Base-by-base conservation (phyloP, 1,140 invertebrate species). In the Condylostylus longicornis region DNA sequence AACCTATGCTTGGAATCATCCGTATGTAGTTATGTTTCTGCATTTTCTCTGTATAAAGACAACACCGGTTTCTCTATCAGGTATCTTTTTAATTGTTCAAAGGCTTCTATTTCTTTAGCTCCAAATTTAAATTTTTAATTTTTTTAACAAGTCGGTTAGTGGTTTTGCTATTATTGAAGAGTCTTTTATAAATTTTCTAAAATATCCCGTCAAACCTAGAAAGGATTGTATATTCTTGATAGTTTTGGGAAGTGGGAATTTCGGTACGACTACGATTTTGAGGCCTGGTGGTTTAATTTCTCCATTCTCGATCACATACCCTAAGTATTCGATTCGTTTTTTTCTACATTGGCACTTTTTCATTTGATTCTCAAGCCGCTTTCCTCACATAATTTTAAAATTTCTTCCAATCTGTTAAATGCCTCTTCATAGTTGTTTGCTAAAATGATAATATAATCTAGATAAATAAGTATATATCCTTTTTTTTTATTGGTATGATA, bases 171-270 rank as follows among this genome's bases (percentile, higher is more conserved):
- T 44, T 22, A 38, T 33, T 8, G 51, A 27, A 33, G 42, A 59
- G 17, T 30, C 30, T 14, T 39, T 28, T 10, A 55, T 50, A 40
- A 55, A 54, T 42, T 44, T 46, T 10, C 52, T 27, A 37, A 61
- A 58, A 46, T 58, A 59, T 21, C 48, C 46, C 3, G 47, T 49
- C 31, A 61, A 30, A 10, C 57, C 53, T 6, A 48, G 28, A 35
- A 51, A 58, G 19, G 33, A 37, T 31, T 61, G 51, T 5, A 54
- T 35, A 25, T 41, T 20, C 14, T 52, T 52, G 2, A 35, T 21
- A 23, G 48, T 50, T 13, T 15, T 45, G 7, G 57, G 54, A 23
- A 21, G 17, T 5, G 48, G 46, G 40, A 51, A 51, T 9, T 50
- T 42, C 35, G 35, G 39, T 4, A 60, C 42, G 4, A 53, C 55